Conservation (phyloP, 2,797 vertebrate species). For the Myoxocephalus aenaeus region DNA sequence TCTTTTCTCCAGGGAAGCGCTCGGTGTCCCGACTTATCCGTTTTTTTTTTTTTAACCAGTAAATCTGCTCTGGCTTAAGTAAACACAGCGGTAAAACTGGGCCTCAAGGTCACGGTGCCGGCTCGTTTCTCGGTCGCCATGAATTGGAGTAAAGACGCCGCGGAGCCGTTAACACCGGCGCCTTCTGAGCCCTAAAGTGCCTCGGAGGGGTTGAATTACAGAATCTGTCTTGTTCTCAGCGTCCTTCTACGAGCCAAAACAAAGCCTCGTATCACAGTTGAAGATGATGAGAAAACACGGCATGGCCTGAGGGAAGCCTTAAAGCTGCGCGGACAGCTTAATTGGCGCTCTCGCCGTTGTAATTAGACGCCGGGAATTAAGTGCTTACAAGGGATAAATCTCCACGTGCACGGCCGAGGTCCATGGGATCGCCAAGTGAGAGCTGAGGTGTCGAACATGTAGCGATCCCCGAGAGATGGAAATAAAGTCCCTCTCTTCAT, state of each 20-base stretch:
- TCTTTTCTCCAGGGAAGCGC: constrained; percentile 60
- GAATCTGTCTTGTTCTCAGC: constrained; percentile 33
- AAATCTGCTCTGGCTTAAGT: constrained; percentile 53
- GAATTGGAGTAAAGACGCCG: constrained; percentile 49
- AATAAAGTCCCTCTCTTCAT: constrained; percentile 35
- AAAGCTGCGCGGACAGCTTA: constrained; percentile 8
- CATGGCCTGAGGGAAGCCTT: neutral
- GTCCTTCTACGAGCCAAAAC: constrained; percentile 13
- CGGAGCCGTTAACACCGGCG: constrained; percentile 31
- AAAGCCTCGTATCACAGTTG: neutral
- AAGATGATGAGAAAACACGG: neutral
- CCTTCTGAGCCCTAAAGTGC: constrained; percentile 16
- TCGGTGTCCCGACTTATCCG: constrained; percentile 30
- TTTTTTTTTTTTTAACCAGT: constrained; percentile 29
- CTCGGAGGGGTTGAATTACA: constrained; percentile 7
- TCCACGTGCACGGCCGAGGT: constrained; percentile 31
- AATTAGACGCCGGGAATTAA: constrained; percentile 37
- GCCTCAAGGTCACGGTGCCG: constrained; percentile 30
- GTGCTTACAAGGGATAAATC: constrained; percentile 9
- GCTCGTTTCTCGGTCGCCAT: constrained; percentile 35
- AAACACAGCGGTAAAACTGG: constrained; percentile 58
- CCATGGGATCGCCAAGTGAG: constrained; percentile 48
- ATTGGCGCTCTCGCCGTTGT: constrained; percentile 32
- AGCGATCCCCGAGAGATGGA: constrained; percentile 22
- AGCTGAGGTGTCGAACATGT: constrained; percentile 45